Evolutionary conservation across 92 coral and sea anemone species (phyloP), one percentile per base, ranked within the genome.

Genomic region (Porites rus): DNA sequence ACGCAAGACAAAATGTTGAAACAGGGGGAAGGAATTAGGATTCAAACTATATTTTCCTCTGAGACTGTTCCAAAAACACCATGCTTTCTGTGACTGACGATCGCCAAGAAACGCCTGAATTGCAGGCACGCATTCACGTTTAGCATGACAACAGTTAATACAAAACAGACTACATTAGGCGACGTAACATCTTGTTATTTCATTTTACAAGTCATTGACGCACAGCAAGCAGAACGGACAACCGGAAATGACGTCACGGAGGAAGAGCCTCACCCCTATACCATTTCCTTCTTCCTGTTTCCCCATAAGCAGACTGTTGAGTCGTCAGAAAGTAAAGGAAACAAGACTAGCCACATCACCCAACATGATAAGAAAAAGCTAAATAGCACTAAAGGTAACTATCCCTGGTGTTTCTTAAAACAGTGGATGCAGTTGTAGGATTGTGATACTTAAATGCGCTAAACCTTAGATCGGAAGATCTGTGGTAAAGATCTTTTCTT

Each of bases 201-300:
- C 71, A 51, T 83, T 83, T 82, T 72, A 72, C 71, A 83, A 83
- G 87, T 83, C 87, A 74, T 76, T 75, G 82, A 76, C 88, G 83
- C 88, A 75, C 88, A 84, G 53, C 86, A 82, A 73, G 89, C 79
- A 86, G 90, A 77, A 88, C 92, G 88, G 82, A 90, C 89, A 56
- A 92, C 89, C 83, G 93, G 93, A 89, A 83, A 76, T 78, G 92
- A 93, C 88, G 88, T 81, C 63, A 84, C 86, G 68, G 95, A 91
- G 79, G 94, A 90, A 85, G 97, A 97, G 82, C 99, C 98, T 67
- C 99, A 97, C 87, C 99, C 99, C 18, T 97, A 97, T 87, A 97
- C 99, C 75, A 95, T 97, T 86, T 97, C 99, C 17, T 97, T 97
- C 92, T 97, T 97, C 92, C 89, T 93, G 56, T 97, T 97, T 82